Base-by-base conservation (phyloP, 1,140 invertebrate genomes). In the Pseudomyrmex concolor region DNA sequence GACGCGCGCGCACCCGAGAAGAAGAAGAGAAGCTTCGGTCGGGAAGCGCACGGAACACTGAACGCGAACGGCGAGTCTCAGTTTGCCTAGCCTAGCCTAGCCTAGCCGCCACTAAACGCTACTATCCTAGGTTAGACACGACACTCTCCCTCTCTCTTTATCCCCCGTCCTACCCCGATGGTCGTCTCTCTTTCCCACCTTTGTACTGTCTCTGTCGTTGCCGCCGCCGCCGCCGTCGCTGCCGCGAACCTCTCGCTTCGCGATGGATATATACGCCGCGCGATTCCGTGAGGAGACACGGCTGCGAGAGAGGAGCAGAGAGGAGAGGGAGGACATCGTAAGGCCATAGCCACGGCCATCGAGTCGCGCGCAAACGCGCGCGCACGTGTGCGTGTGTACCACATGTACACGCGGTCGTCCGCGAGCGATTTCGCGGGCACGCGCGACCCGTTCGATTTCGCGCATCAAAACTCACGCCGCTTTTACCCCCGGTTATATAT, bases 291-390 rank as follows among this genome's bases (percentile, higher is more conserved):
- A 77, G 64, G 55, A 0, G 34, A 57, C 15, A 12, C 45, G 68
- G 77, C 67, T 83, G 83, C 73, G 81, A 88, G 19, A 59, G 77
- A 67, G 74, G 48, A 34, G 67, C 17, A 54, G n/a, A 43, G 43
- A 13, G 43, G 17, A 17, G 63, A 68, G 34, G 68, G 55, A 88
- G 90, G 87, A 86, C 76, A 62, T 70, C 84, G 92, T 94, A 94
- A 94, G 93, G 93, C 93, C 93, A 94, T 93, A 94, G 93, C 93
- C 93, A 94, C 93, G 93, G 93, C 92, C 93, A 93, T 89, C 92
- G 90, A 91, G 90, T 89, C 89, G 85, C 88, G 83, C 83, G 70
- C 87, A 70, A 83, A 78, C 81, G 63, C 63, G 76, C 70, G 60
- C 85, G 73, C 70, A 78, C 62, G 74, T 66, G 50, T 48, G 15